phyloP scores from a whole-genome alignment of 2,797 vertebrate species.

The Calcarius lapponicus region DNA sequence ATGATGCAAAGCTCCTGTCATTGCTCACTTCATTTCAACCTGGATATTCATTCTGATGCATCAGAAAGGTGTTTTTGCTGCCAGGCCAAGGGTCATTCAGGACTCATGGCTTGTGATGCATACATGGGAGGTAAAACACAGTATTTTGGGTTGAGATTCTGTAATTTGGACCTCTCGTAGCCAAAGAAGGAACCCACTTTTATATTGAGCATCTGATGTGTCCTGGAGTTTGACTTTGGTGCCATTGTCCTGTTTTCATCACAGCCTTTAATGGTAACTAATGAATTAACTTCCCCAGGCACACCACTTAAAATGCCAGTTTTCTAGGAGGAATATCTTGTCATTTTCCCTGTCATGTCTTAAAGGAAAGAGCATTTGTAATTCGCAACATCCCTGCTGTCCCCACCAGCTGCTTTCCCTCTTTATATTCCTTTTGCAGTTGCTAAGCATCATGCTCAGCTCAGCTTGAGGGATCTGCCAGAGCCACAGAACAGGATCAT shows the following conservation, averaged over 20 bases:
- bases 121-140: neutral
- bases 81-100: neutral
- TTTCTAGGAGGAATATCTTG: neutral
- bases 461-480: neutral
- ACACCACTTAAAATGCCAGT: neutral
- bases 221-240: neutral
- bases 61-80: neutral
- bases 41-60: neutral
- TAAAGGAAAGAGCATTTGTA: neutral
- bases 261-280: neutral
- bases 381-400: neutral
- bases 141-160: neutral
- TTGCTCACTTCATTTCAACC: neutral
- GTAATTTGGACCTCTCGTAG: neutral
- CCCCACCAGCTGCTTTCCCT: neutral
- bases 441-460: neutral
- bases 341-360: neutral
- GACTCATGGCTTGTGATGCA: neutral
- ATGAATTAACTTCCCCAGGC: neutral
- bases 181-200: neutral
- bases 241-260: neutral
- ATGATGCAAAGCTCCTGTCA: neutral
- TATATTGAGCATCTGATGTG: fast-evolving
- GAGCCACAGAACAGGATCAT: neutral
- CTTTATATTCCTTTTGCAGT: neutral